These are phyloP conservation scores for Vidua chalybeata DNA, from an alignment of 2,113 vertebrate species.

Conservation along the genomic window DNA sequence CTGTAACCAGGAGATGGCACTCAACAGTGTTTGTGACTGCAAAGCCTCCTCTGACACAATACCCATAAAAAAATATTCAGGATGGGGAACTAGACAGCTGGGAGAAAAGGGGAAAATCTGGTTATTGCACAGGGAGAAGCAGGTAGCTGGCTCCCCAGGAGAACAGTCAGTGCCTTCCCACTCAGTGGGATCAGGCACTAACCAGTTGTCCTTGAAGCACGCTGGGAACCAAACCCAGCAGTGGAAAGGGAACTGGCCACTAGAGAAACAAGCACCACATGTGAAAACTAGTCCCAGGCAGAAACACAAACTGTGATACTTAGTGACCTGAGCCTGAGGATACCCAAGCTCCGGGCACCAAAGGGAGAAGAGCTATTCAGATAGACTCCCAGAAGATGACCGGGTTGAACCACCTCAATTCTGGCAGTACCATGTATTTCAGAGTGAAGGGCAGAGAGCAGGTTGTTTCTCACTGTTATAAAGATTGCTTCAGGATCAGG, in stretches of 20 bases:
- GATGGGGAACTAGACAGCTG: not conserved
- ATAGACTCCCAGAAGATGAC: not conserved
- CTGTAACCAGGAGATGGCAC: not conserved
- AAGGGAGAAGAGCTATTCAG: not conserved
- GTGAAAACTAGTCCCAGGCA: not conserved
- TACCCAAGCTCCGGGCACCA: not conserved
- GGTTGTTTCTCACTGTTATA: not conserved
- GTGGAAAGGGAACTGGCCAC: not conserved
- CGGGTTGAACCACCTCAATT: not conserved
- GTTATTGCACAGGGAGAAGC: not conserved
- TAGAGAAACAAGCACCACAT: not conserved
- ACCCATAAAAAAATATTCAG: not conserved
- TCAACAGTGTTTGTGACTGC: not conserved
- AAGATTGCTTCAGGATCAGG: not conserved
- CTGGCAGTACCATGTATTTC: not conserved
- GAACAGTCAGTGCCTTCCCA: not conserved
- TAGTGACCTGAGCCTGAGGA: not conserved
- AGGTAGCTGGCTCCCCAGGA: not conserved
- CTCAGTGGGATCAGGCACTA: not conserved
- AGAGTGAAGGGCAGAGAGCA: not conserved
- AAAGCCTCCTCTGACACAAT: not conserved
- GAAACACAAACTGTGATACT: not conserved
- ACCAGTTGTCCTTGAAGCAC: not conserved
- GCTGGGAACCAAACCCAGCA: not conserved
- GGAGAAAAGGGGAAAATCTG: not conserved